Evolutionary conservation across 64 coral and sea anemone genomes (phyloP).

Genomic region (Pocillopora verrucosa): DNA sequence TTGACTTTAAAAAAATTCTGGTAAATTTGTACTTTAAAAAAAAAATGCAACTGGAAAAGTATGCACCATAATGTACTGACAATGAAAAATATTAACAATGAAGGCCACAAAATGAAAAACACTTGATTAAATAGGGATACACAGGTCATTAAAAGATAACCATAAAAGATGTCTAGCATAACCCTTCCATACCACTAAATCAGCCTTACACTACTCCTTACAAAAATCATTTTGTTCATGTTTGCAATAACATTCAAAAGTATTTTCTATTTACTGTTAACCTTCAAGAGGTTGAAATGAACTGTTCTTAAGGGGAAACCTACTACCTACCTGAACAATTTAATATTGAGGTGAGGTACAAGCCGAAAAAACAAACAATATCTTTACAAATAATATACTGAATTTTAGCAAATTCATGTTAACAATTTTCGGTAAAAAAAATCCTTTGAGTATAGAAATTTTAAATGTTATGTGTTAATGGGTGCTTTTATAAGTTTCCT

Average conservation of each 20-base stretch:
- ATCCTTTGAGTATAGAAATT: neutral
- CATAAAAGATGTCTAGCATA: too few species aligned
- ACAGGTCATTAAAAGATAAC: too few species aligned
- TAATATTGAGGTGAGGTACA: neutral
- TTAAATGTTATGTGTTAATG: neutral
- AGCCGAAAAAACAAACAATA: neutral
- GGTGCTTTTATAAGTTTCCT: neutral
- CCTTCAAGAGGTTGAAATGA: too few species aligned
- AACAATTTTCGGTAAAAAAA: neutral
- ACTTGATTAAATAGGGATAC: too few species aligned
- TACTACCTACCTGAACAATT: neutral
- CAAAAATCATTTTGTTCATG: too few species aligned
- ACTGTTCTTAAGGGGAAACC: neutral
- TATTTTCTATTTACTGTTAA: too few species aligned
- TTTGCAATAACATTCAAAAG: too few species aligned
- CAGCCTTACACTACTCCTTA: too few species aligned
- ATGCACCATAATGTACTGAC: neutral
- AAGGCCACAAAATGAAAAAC: neutral
- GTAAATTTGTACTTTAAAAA: neutral
- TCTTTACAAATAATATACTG: neutral
- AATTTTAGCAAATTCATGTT: neutral
- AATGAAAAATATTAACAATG: neutral
- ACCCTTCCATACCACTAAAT: too few species aligned
- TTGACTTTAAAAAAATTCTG: neutral
- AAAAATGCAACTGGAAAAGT: neutral